Evolutionary conservation across 2,888 invertebrate species (phyloP), one percentile per base, ranked within the genome.

Genomic region (Xylota sylvarum): DNA sequence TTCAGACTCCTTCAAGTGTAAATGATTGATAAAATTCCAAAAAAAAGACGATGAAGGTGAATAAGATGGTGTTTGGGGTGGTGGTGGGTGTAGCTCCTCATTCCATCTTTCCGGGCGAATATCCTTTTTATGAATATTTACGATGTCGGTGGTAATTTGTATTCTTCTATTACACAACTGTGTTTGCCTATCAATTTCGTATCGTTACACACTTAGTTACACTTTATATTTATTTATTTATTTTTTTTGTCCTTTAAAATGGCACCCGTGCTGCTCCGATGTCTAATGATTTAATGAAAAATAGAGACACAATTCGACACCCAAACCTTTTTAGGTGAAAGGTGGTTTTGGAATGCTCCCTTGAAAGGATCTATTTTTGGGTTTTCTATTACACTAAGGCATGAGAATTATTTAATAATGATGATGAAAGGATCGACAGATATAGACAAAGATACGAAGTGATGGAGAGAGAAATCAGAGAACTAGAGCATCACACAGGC

Each of bases 1-100:
- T 80, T 64, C 32, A 40, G 58, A 62, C 64, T 73, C 50, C 37
- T 40, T 65, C 65, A 65, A 72, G 40, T 58, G 64, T 73, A 65
- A 80, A 80, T 80, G 79, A 80, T 80, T 80, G 79, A 80, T 80
- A 72, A 80, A 80, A 80, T 73, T 73, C 60, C 23, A 3, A 23
- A 78, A 23, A 78, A 70, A 78, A 52, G 69, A 50, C 69, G 69
- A 23, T 27, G 43, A 52, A 40, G 43, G 27, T 55, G 52, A 17
- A n/a, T n/a, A 17, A 14, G 14, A 4, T 30, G 46, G 2, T 65
- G 35, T 9, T 6, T 19, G 37, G 35, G 37, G 17, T 70, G 12
- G 40, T n/a, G n/a, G n/a, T n/a, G n/a, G n/a, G n/a, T n/a, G n/a
- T n/a, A n/a, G n/a, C n/a, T n/a, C n/a, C n/a, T n/a, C n/a, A 17